These are phyloP conservation scores for Drosophila aldrichi DNA, from an alignment of 2,888 invertebrate species.

Conservation along the genomic window DNA sequence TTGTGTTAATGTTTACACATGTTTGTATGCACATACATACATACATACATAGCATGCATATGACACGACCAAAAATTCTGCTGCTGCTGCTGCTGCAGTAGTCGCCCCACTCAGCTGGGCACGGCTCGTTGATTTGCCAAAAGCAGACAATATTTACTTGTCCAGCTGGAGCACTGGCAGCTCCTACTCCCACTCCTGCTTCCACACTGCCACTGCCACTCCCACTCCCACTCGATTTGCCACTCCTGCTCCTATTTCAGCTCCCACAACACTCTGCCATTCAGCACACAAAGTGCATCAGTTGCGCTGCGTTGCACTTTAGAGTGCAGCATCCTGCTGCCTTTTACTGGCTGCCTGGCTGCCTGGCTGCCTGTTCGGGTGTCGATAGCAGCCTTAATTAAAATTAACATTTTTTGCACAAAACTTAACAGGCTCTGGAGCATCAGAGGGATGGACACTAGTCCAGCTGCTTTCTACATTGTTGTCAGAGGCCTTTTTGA, in stretches of 20 bases:
- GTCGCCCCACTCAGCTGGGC: slow-evolving; percentile 20
- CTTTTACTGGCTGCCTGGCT: slow-evolving; percentile 12
- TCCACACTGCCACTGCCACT: no score
- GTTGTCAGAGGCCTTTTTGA: slow-evolving; percentile 64
- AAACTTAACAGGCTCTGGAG: slow-evolving; percentile 53
- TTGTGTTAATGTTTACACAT: slow-evolving; percentile 79
- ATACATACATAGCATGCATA: slow-evolving; percentile 48
- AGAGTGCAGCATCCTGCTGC: slow-evolving; percentile 58
- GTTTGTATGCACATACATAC: slow-evolving; percentile 37
- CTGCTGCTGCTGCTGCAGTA: slow-evolving; percentile 37
- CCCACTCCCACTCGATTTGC: neutral
- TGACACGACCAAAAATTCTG: slow-evolving; percentile 54
- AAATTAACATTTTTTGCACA: slow-evolving; percentile 80
- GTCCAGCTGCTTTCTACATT: slow-evolving; percentile 50
- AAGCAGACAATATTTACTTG: slow-evolving; percentile 57
- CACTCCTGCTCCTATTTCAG: neutral
- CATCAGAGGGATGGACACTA: slow-evolving; percentile 28
- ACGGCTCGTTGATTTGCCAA: slow-evolving; percentile 69
- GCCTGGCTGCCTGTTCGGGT: slow-evolving; percentile 45
- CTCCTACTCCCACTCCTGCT: neutral
- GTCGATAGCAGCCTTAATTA: slow-evolving; percentile 81
- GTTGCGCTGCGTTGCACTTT: slow-evolving; percentile 80
- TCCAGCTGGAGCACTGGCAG: neutral
- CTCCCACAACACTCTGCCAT: slow-evolving; percentile 15
- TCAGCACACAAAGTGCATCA: slow-evolving; percentile 73